phyloP scores from a whole-genome alignment of 1,140 invertebrate species.

The Neodiprion virginianus region DNA sequence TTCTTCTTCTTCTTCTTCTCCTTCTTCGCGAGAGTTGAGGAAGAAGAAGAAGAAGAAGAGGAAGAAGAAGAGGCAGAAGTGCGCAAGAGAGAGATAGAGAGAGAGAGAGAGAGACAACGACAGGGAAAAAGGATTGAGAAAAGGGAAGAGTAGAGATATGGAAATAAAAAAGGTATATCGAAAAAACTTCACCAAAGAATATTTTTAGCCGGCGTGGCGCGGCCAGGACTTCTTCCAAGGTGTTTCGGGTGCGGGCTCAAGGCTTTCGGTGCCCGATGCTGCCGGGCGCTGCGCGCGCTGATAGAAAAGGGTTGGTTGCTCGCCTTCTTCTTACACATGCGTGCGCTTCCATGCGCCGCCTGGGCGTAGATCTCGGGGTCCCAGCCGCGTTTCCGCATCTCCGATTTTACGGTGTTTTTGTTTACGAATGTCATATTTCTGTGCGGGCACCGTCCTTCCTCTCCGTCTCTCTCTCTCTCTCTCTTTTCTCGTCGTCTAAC shows the following conservation, averaged over 20 bases:
- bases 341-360: background rate
- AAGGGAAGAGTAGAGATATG: background rate
- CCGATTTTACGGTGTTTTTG: constrained; percentile 5
- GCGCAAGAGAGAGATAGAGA: constrained; percentile 12
- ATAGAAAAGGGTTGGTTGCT: background rate
- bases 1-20: constrained; percentile 30
- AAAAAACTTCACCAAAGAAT: constrained; percentile 9
- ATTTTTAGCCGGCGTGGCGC: constrained; percentile 7
- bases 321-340: background rate
- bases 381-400: background rate
- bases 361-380: background rate
- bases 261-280: background rate
- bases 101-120: constrained; percentile 24
- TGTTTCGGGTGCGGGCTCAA: background rate
- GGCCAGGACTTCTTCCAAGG: constrained; percentile 1
- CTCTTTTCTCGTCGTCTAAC: background rate
- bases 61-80: constrained; percentile 28
- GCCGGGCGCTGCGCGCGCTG: background rate
- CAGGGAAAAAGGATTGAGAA: constrained; percentile 30
- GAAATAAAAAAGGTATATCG: constrained; percentile 14
- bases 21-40: constrained; percentile 38
- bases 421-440: constrained; percentile 8
- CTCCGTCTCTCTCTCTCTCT: background rate
- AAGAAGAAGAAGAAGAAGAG: constrained; percentile 28
- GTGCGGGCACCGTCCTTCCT: background rate